A percentile compares a stretch with the other conserved stretches of the same genome.
phyloP scores from a whole-genome alignment of 1,140 invertebrate species.

The Papilio dardanus region DNA sequence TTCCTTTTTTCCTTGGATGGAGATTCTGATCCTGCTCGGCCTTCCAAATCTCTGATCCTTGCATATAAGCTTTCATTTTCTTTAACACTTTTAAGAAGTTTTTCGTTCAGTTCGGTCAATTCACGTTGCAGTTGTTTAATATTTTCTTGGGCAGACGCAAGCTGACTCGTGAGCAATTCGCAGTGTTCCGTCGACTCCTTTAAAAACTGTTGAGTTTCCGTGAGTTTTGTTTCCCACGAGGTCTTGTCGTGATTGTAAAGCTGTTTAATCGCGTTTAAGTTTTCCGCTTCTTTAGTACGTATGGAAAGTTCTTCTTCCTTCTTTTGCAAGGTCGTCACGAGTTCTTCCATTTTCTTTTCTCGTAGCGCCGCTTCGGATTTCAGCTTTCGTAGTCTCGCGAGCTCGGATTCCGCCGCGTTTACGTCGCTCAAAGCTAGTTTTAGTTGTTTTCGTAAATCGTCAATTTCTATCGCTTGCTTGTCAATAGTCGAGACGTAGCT shows the following conservation, averaged over 20 bases:
- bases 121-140: constrained; percentile 84
- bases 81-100: constrained; percentile 86
- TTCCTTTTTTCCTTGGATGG: constrained; percentile 83
- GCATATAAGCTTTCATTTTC: constrained; percentile 90
- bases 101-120: constrained; percentile 82
- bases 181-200: constrained; percentile 85
- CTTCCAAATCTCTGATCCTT: constrained; percentile 87
- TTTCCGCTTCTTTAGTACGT: constrained; percentile 87
- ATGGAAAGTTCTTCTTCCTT: constrained; percentile 88
- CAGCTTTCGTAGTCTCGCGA: constrained; percentile 86
- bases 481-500: constrained; percentile 83
- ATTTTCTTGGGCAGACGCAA: constrained; percentile 84
- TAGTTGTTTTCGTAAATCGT: constrained; percentile 84
- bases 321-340: constrained; percentile 86
- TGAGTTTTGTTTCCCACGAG: constrained; percentile 85
- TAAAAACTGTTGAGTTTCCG: constrained; percentile 84
- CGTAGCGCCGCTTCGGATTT: constrained; percentile 84
- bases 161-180: constrained; percentile 84
- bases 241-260: constrained; percentile 85
- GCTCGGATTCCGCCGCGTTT: constrained; percentile 85
- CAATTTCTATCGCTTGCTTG: constrained; percentile 87
- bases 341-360: constrained; percentile 89
- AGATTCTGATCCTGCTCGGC: constrained; percentile 79
- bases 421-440: constrained; percentile 75
- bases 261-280: constrained; percentile 85